Evolutionary conservation across 2,797 vertebrate species (phyloP).

Genomic region (Discoglossus pictus): DNA sequence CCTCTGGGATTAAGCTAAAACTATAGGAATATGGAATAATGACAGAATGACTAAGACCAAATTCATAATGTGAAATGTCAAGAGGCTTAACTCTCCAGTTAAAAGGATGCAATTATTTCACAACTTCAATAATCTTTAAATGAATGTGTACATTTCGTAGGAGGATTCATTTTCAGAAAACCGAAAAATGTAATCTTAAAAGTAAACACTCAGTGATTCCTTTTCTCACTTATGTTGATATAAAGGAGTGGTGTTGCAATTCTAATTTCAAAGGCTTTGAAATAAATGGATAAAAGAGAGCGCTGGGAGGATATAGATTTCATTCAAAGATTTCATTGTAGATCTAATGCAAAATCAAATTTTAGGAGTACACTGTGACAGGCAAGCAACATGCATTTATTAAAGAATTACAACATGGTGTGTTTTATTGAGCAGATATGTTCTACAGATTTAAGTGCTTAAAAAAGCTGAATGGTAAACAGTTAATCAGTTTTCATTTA

Average conservation of each 20-base stretch:
- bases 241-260: constrained; percentile 43
- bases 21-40: constrained; percentile 49
- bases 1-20: constrained; percentile 46
- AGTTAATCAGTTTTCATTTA: no score
- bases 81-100: constrained; percentile 49
- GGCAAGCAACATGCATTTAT: no score
- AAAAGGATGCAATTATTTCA: constrained; percentile 50
- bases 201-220: constrained; percentile 45
- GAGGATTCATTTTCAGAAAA: constrained; percentile 44
- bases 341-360: constrained; percentile 27
- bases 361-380: constrained; percentile 1
- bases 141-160: constrained; percentile 48
- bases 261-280: constrained; percentile 35
- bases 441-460: no score
- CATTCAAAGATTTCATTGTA: constrained; percentile 20
- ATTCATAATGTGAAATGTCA: constrained; percentile 52
- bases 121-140: constrained; percentile 48
- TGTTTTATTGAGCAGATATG: no score
- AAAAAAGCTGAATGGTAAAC: no score
- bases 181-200: constrained; percentile 48
- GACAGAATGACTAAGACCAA: constrained; percentile 40
- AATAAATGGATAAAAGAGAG: constrained; percentile 8
- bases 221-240: constrained; percentile 34
- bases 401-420: no score
- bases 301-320: constrained; percentile 13